Conservation (phyloP, 2,888 invertebrate genomes). For the Drosophila nr. fundita region DNA sequence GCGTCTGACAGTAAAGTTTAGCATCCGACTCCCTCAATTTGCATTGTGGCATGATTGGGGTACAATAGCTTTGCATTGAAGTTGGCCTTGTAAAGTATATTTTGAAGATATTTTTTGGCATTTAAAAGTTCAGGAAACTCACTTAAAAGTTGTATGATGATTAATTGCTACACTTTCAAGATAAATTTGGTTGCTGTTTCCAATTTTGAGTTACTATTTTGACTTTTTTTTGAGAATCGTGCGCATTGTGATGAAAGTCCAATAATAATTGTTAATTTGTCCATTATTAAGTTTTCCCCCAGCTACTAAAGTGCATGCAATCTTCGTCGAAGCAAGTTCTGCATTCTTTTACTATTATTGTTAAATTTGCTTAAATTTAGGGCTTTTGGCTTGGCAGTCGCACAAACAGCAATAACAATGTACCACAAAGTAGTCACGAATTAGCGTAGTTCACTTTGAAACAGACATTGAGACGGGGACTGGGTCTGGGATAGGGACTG, state of each 20-base stretch:
- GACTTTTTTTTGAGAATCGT: background rate
- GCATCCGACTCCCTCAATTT: slow-evolving; percentile 60
- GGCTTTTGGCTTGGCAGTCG: slow-evolving; percentile 48
- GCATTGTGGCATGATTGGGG: slow-evolving; percentile 18
- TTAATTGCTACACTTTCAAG: background rate
- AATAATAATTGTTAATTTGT: background rate
- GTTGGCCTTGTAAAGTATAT: slow-evolving; percentile 2
- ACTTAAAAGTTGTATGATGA: background rate
- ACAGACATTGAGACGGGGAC: slow-evolving; percentile 16
- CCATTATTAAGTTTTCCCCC: background rate
- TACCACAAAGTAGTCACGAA: slow-evolving; percentile 76
- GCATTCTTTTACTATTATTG: slow-evolving; percentile 32
- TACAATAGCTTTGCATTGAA: background rate
- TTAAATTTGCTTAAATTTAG: slow-evolving; percentile 45
- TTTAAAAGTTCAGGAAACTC: background rate
- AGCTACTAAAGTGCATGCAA: slow-evolving; percentile 29
- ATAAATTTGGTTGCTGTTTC: background rate
- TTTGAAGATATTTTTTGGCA: background rate
- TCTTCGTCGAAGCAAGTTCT: slow-evolving; percentile 21
- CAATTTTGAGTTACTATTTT: background rate
- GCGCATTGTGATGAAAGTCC: background rate
- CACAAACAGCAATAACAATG: slow-evolving; percentile 35
- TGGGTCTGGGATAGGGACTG: slow-evolving; percentile 18
- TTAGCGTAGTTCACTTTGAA: slow-evolving; percentile 69
- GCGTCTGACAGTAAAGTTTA: slow-evolving; percentile 45